Evolutionary conservation across 2,113 vertebrate species (phyloP).

Genomic region (Macquaria australasica): DNA sequence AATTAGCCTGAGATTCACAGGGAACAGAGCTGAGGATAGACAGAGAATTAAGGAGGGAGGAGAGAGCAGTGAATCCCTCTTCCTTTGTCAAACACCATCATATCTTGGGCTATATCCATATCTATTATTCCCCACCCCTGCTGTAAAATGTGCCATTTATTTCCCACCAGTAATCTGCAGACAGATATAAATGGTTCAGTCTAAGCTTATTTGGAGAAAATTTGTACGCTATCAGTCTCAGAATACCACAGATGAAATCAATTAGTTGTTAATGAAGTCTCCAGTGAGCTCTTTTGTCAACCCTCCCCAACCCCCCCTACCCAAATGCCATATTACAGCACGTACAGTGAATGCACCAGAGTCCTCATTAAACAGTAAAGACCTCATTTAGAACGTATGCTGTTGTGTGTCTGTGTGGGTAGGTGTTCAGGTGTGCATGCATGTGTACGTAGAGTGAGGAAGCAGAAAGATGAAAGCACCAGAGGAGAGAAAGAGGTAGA

Average conservation of each 20-base stretch:
- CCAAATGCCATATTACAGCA: slow-evolving; percentile 38
- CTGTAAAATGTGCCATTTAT: slow-evolving; percentile 61
- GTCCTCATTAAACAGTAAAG: slow-evolving; percentile 64
- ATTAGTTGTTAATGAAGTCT: slow-evolving; percentile 79
- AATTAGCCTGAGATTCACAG: slow-evolving; percentile 62
- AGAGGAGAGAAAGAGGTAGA: slow-evolving; percentile 20
- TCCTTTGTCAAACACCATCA: slow-evolving; percentile 63
- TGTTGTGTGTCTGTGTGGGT: slow-evolving; percentile 21
- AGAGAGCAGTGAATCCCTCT: slow-evolving; percentile 44
- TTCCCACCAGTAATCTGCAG: slow-evolving; percentile 54
- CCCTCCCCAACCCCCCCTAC: not conserved
- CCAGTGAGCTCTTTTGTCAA: slow-evolving; percentile 49
- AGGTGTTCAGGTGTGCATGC: slow-evolving; percentile 34
- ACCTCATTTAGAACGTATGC: slow-evolving; percentile 33
- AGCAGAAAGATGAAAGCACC: slow-evolving; percentile 24
- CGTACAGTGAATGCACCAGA: slow-evolving; percentile 50
- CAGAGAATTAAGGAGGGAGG: slow-evolving; percentile 44
- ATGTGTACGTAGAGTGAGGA: slow-evolving; percentile 3
- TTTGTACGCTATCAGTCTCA: slow-evolving; percentile 62
- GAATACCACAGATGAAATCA: slow-evolving; percentile 70
- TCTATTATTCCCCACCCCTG: slow-evolving; percentile 57
- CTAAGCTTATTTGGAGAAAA: slow-evolving; percentile 56
- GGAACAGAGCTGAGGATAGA: slow-evolving; percentile 36
- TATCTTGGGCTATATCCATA: slow-evolving; percentile 62
- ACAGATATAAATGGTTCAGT: slow-evolving; percentile 49